A percentile compares a stretch with the other conserved stretches of the same genome.
phyloP scores from a whole-genome alignment of 2,113 vertebrate species.

The Rhombomys opimus region DNA sequence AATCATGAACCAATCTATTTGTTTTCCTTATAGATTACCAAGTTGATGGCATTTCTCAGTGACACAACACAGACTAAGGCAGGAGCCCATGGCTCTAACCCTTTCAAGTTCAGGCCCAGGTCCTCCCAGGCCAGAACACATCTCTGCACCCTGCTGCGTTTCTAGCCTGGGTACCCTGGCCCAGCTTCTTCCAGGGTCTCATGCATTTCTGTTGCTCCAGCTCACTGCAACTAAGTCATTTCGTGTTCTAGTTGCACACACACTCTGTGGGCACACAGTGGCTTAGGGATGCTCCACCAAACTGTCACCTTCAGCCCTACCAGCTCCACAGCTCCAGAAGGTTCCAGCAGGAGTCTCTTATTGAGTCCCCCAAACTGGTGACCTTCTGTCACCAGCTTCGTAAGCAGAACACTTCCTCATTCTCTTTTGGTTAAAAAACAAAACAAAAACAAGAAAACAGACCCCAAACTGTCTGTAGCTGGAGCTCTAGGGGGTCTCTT shows the following conservation, averaged over 20 bases:
- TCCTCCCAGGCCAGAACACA: neutral
- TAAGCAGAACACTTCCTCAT: neutral
- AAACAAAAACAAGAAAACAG: neutral
- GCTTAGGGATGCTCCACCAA: neutral
- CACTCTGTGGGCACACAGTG: fast-evolving
- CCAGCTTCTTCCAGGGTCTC: neutral
- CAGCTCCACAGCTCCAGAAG: neutral
- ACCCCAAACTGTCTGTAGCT: neutral
- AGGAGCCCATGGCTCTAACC: neutral
- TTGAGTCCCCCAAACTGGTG: neutral
- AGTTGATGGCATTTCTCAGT: neutral
- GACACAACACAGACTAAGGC: neutral
- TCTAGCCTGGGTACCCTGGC: neutral
- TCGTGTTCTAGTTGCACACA: fast-evolving
- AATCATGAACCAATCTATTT: neutral
- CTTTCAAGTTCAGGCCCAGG: neutral
- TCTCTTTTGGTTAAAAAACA: neutral
- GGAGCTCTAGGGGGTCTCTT: neutral
- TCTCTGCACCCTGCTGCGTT: neutral
- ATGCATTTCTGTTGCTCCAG: neutral
- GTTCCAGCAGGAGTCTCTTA: neutral
- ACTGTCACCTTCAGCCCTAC: fast-evolving
- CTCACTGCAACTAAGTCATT: too few relatives aligned
- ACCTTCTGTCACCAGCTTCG: neutral
- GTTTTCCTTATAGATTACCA: neutral